Evolutionary conservation across 1,140 invertebrate genomes (phyloP).

Genomic region (Notospermus geniculatus): DNA sequence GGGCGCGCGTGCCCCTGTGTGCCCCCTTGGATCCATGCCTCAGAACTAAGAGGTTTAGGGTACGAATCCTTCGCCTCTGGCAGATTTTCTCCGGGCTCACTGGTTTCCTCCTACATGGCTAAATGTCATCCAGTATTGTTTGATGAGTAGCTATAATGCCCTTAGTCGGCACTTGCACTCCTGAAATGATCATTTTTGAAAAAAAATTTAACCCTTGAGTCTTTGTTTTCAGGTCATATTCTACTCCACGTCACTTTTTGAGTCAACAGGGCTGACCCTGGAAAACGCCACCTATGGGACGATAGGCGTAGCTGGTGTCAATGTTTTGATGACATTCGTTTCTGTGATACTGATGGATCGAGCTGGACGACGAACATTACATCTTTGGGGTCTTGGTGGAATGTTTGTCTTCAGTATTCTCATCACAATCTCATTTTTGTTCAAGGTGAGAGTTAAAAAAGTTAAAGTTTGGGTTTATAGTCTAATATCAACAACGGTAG

Average conservation of each 20-base stretch:
- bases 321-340: conserved; percentile 66
- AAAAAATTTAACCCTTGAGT: background rate
- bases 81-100: no score
- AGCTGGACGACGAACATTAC: conserved; percentile 74
- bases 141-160: no score
- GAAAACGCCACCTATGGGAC: conserved; percentile 66
- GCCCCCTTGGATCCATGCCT: no score
- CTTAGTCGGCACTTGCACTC: background rate
- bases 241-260: conserved; percentile 74
- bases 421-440: conserved; percentile 28
- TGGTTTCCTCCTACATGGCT: no score
- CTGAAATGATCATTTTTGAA: background rate
- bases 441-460: conserved; percentile 25
- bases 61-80: no score
- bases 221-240: conserved; percentile 69
- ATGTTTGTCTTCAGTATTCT: conserved; percentile 59
- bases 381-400: conserved; percentile 67
- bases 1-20: no score
- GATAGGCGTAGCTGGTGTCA: conserved; percentile 69
- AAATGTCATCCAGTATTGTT: no score
- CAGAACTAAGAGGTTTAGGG: no score
- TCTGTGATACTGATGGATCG: conserved; percentile 54
- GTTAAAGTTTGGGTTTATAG: no score
- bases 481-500: no score
- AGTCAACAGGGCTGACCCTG: conserved; percentile 63